phyloP scores from a whole-genome alignment of 2,113 vertebrate species.

The Stictonetta naevosa region DNA sequence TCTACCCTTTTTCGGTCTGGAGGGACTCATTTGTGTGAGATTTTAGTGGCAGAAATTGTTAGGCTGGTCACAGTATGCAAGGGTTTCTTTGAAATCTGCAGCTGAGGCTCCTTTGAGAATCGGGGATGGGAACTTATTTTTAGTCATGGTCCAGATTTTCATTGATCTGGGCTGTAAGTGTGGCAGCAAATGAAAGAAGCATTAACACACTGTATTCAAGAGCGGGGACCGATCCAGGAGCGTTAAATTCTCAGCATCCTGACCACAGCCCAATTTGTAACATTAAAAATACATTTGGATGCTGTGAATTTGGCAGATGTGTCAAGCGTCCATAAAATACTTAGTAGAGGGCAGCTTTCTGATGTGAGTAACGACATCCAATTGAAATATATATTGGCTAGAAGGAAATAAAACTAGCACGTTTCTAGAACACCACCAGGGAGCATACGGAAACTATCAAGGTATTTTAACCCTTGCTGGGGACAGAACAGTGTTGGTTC shows the following conservation, averaged over 20 bases:
- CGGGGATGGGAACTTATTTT: conserved; percentile 40
- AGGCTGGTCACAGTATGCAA: background rate
- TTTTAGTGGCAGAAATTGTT: background rate
- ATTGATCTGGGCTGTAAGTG: conserved; percentile 39
- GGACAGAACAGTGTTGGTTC: background rate
- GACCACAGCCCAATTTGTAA: conserved; percentile 45
- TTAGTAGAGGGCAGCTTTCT: conserved; percentile 49
- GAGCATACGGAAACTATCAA: conserved; percentile 3
- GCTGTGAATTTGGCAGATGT: conserved; percentile 64
- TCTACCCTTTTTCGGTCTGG: background rate
- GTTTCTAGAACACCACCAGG: background rate
- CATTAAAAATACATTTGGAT: conserved; percentile 64
- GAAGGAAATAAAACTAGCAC: conserved; percentile 15
- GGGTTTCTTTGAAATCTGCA: conserved; percentile 26
- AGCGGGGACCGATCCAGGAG: conserved; percentile 9
- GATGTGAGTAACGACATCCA: conserved; percentile 21
- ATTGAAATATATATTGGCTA: background rate
- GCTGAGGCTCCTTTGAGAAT: background rate
- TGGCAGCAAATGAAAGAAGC: conserved; percentile 55
- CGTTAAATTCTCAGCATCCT: conserved; percentile 47
- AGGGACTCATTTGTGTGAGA: background rate
- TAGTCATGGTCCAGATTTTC: conserved; percentile 19
- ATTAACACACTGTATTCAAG: background rate
- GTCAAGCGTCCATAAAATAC: conserved; percentile 41
- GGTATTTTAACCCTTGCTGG: conserved; percentile 5